phyloP scores from a whole-genome alignment of 35 echinoderm and acorn worm genomes.

The Holothuria glaberrima region DNA sequence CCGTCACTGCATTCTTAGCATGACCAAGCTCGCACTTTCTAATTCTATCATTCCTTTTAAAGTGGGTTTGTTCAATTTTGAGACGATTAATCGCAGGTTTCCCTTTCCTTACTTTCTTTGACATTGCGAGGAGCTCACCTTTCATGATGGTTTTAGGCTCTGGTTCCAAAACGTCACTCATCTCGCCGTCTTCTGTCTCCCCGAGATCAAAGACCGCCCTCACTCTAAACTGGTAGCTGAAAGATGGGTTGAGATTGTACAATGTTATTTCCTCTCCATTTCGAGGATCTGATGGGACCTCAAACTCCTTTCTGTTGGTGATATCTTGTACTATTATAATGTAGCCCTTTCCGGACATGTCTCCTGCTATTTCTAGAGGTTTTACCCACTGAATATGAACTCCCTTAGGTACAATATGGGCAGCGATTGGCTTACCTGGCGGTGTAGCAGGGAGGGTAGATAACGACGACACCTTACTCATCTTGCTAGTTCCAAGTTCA shows the following conservation, averaged over 20 bases:
- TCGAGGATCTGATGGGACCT: neutral
- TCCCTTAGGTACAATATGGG: constrained; percentile 7
- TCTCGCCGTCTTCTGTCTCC: constrained; percentile 41
- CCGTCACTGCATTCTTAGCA: neutral
- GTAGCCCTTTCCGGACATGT: neutral
- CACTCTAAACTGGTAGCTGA: constrained; percentile 24
- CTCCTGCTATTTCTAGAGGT: neutral
- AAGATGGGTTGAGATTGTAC: constrained; percentile 1
- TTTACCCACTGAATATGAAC: constrained; percentile 12
- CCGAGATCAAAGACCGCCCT: constrained; percentile 21
- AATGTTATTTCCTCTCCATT: constrained; percentile 45
- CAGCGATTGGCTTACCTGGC: constrained; percentile 13
- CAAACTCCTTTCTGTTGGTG: constrained; percentile 9
- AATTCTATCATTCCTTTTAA: constrained; percentile 7
- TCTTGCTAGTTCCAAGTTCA: constrained; percentile 21
- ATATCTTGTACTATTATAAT: neutral
- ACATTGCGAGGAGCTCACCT: constrained; percentile 11
- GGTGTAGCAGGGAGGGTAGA: constrained; percentile 4
- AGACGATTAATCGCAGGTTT: constrained; percentile 31
- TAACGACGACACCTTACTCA: neutral
- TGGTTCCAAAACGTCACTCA: constrained; percentile 9
- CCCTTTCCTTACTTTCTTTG: constrained; percentile 10
- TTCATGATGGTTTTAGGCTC: constrained; percentile 54
- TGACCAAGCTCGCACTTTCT: constrained; percentile 49
- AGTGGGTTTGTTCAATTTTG: neutral